Conservation (phyloP, 2,113 vertebrate genomes). For the Hucho hucho region DNA sequence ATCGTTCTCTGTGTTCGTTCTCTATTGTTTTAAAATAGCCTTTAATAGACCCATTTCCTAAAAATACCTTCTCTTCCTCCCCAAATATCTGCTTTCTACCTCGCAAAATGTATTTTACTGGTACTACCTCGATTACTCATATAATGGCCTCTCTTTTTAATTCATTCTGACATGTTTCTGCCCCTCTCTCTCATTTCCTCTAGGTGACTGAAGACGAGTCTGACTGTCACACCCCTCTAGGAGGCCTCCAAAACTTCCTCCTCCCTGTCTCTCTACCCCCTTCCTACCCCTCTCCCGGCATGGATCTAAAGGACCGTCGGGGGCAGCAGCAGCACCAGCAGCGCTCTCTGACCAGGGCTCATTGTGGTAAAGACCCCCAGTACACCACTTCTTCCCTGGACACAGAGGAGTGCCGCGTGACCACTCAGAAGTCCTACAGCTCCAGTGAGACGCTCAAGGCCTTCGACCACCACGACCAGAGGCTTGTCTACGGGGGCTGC, state of each 20-base stretch:
- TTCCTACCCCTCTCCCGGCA: slow-evolving; percentile 39
- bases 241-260: background rate
- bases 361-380: slow-evolving; percentile 87
- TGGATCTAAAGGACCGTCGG: slow-evolving; percentile 92
- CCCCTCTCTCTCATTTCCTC: background rate
- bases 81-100: background rate
- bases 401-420: slow-evolving; percentile 89
- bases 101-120: background rate
- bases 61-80: slow-evolving; percentile 22
- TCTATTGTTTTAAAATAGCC: background rate
- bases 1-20: background rate
- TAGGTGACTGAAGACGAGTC: background rate
- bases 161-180: too few species aligned
- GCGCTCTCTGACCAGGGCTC: slow-evolving; percentile 86
- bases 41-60: slow-evolving; percentile 15
- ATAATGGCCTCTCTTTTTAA: background rate
- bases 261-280: background rate
- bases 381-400: slow-evolving; percentile 92
- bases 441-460: slow-evolving; percentile 96
- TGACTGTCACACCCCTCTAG: background rate
- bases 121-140: background rate
- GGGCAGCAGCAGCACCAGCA: slow-evolving; percentile 49
- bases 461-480: slow-evolving; percentile 88
- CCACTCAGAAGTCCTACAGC: slow-evolving; percentile 96
- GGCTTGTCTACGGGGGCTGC: slow-evolving; percentile 90